Evolutionary conservation across 2,888 invertebrate genomes (phyloP).

Genomic region (Sipunculus nudus): DNA sequence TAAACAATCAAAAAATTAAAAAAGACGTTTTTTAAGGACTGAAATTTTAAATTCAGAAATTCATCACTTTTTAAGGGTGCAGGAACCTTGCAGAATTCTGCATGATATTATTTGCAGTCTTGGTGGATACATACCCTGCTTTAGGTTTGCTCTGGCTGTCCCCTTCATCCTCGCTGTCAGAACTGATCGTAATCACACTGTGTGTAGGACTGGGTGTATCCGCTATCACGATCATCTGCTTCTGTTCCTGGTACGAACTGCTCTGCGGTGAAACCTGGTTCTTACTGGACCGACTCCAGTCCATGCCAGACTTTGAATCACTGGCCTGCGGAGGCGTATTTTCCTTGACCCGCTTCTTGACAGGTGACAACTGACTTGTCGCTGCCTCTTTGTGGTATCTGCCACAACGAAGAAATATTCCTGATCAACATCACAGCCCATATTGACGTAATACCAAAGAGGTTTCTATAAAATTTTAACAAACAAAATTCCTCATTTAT

Average conservation of each 20-base stretch:
- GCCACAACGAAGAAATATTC: background rate
- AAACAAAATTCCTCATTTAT: no score
- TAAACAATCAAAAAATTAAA: no score
- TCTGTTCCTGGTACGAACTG: slow-evolving; percentile 18
- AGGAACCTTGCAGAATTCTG: no score
- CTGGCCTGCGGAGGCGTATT: slow-evolving; percentile 90
- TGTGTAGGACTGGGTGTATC: slow-evolving; percentile 85
- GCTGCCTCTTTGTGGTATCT: slow-evolving; percentile 20
- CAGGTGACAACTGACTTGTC: slow-evolving; percentile 81
- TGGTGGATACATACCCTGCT: no score
- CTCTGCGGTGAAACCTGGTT: slow-evolving; percentile 56
- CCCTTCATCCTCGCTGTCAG: slow-evolving; percentile 87
- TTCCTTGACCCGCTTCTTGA: slow-evolving; percentile 96
- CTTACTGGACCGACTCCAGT: slow-evolving; percentile 69
- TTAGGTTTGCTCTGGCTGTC: no score
- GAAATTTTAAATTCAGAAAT: no score
- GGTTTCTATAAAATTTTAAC: no score
- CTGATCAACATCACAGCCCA: background rate
- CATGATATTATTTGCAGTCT: no score
- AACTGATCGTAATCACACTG: slow-evolving; percentile 94
- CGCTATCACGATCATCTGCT: slow-evolving; percentile 81
- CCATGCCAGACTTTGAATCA: slow-evolving; percentile 2
- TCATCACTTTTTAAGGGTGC: no score
- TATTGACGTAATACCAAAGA: no score
- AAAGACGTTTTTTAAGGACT: no score